phyloP scores from a whole-genome alignment of 1,140 invertebrate genomes.

The Heliconius hewitsoni region DNA sequence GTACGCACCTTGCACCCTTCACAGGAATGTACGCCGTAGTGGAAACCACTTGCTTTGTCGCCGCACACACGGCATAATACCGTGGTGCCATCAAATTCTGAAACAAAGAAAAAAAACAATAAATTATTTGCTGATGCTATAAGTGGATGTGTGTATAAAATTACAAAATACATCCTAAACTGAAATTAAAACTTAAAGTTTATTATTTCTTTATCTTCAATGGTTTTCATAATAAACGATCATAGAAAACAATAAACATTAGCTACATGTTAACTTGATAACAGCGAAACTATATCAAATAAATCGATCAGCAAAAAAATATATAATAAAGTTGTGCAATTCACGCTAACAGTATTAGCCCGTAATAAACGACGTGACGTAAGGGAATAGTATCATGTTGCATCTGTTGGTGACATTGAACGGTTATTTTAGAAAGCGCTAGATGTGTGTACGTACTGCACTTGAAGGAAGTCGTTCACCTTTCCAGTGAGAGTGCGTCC shows the following conservation, averaged over 20 bases:
- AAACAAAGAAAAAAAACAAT: conserved; percentile 75
- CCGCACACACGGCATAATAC: conserved; percentile 98
- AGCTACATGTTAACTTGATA: too few relatives aligned
- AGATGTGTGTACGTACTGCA: conserved; percentile 49
- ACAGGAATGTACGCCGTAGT: conserved; percentile 99
- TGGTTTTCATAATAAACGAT: too few relatives aligned
- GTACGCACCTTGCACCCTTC: conserved; percentile 98
- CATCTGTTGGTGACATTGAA: conserved; percentile 73
- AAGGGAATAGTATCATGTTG: conserved; percentile 54
- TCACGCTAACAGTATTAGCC: conserved; percentile 27
- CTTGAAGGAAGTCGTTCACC: conserved; percentile 61
- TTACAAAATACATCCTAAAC: too few relatives aligned
- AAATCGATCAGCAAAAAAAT: not conserved
- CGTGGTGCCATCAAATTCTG: conserved; percentile 99
- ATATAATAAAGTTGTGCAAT: conserved; percentile 37
- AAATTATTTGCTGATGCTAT: not conserved
- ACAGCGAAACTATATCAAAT: not conserved
- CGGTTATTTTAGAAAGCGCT: conserved; percentile 77
- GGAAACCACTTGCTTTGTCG: conserved; percentile 99
- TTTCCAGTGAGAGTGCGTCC: conserved; percentile 9
- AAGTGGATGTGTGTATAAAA: not conserved
- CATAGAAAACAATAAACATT: too few relatives aligned
- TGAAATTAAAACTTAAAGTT: not conserved
- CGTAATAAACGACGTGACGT: conserved; percentile 60
- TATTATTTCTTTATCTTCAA: not conserved